Conservation (phyloP, 2,113 vertebrate species). For the Struthio camelus region DNA sequence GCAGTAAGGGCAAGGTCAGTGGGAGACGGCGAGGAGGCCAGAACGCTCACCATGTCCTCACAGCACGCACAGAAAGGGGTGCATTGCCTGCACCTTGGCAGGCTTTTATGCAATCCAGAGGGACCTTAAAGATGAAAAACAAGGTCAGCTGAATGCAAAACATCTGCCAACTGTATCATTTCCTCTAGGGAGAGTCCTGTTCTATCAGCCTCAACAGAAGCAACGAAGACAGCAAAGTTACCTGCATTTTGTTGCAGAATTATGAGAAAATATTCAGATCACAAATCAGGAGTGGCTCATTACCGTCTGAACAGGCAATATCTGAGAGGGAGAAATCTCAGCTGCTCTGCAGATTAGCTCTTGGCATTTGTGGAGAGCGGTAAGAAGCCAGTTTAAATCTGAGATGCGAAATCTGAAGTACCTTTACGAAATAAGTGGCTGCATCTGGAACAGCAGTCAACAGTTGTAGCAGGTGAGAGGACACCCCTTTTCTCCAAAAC, state of each 20-base stretch:
- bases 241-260: neutral
- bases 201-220: neutral
- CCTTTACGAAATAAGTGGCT: neutral
- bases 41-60: neutral
- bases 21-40: neutral
- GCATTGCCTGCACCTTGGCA: neutral
- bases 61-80: neutral
- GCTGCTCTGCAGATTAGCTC: neutral
- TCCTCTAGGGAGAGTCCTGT: neutral
- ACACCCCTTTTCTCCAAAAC: neutral
- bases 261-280: neutral
- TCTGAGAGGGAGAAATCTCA: neutral
- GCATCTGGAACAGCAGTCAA: neutral
- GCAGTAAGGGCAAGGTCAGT: neutral
- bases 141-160: neutral
- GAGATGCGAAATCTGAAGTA: neutral
- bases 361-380: constrained; percentile 15
- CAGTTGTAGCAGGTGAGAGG: neutral
- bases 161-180: neutral
- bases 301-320: neutral
- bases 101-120: neutral
- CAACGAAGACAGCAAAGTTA: neutral
- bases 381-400: neutral
- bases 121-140: neutral
- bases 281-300: neutral